A percentile compares a stretch with the other conserved stretches of the same genome.
phyloP scores from a whole-genome alignment of 2,888 invertebrate genomes.

The Ashinkailepas kermadecensis region DNA sequence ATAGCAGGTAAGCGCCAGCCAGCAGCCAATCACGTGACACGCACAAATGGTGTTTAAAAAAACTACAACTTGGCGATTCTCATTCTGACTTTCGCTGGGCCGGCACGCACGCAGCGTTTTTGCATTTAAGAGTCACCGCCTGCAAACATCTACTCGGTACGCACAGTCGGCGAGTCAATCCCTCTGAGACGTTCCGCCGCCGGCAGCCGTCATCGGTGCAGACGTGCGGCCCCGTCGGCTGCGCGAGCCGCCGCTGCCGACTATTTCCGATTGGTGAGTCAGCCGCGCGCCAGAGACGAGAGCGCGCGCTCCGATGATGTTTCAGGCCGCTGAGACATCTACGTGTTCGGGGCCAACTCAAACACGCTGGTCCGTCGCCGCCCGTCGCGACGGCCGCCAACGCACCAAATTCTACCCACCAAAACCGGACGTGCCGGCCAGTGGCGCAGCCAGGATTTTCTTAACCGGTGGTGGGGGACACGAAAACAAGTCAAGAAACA shows the following conservation, averaged over 20 bases:
- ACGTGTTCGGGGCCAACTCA: background rate
- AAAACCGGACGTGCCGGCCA: background rate
- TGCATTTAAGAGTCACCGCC: too few species aligned
- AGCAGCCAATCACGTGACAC: too few species aligned
- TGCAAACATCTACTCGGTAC: background rate
- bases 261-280: constrained; percentile 19
- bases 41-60: too few species aligned
- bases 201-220: background rate
- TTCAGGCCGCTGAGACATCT: background rate
- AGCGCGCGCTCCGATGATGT: background rate
- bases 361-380: background rate
- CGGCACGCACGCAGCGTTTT: too few species aligned
- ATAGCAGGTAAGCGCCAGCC: too few species aligned
- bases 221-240: background rate
- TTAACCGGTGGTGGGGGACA: too few species aligned
- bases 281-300: background rate
- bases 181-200: background rate
- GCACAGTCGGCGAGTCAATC: background rate
- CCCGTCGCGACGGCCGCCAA: background rate
- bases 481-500: too few species aligned
- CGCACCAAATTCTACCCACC: background rate
- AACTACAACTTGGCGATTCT: too few species aligned
- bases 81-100: too few species aligned
- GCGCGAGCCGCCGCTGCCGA: background rate
- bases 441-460: background rate